These are phyloP conservation scores for Uloborus plumipes DNA, from an alignment of 2,888 invertebrate genomes.

Conservation along the genomic window DNA sequence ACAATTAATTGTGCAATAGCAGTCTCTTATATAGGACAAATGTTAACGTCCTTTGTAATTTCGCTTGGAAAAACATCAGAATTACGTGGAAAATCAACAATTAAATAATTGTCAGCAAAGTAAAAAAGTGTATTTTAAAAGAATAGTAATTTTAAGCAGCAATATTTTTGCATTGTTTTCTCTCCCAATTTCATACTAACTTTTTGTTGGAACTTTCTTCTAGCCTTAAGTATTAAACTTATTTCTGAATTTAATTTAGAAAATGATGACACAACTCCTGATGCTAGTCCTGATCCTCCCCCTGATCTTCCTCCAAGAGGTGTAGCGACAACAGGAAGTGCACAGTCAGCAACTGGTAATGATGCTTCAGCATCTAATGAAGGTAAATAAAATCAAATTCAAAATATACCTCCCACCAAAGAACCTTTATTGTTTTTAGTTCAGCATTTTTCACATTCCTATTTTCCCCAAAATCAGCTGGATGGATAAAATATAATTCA, in stretches of 20 bases:
- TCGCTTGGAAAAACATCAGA: no score
- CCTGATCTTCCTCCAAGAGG: conserved; percentile 86
- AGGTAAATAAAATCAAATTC: conserved; percentile 12
- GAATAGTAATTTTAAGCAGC: neutral
- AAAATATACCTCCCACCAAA: neutral
- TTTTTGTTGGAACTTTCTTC: no score
- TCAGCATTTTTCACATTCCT: neutral
- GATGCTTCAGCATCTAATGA: conserved; percentile 37
- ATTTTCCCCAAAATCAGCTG: neutral
- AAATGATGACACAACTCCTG: conserved; percentile 63
- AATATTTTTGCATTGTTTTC: neutral
- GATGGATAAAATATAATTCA: neutral
- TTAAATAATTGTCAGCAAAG: no score
- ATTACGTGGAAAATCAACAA: no score
- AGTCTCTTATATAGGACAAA: no score
- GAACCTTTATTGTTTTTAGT: no score
- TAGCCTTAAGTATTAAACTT: no score
- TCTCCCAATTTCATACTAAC: neutral
- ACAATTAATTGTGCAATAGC: no score
- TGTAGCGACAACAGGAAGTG: conserved; percentile 69
- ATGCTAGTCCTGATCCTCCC: conserved; percentile 72
- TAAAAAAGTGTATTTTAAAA: no score
- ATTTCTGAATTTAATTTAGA: conserved; percentile 22
- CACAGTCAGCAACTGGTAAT: conserved; percentile 30
- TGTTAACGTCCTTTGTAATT: no score